These are phyloP conservation scores for Lamproptera curius DNA, from an alignment of 2,888 invertebrate species.

Conservation along the genomic window DNA sequence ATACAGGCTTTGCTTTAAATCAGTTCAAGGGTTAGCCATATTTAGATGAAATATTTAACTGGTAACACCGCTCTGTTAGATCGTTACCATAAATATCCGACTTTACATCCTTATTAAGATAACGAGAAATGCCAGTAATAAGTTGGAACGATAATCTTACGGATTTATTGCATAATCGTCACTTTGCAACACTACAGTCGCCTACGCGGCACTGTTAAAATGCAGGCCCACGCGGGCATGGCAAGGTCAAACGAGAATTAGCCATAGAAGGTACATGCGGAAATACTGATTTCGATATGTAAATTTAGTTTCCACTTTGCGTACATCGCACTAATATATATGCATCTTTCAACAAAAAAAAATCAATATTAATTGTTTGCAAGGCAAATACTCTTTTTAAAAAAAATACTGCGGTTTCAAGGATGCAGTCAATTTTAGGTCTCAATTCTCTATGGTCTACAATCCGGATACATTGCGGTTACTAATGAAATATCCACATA, in stretches of 20 bases:
- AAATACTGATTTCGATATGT: slow-evolving; percentile 2
- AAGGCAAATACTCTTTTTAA: no score
- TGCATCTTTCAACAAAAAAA: no score
- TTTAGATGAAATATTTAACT: slow-evolving; percentile 6
- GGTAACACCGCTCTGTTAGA: slow-evolving; percentile 6
- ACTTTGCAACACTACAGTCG: slow-evolving; percentile 35
- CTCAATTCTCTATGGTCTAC: no score
- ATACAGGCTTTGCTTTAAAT: not conserved
- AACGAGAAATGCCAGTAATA: slow-evolving; percentile 14
- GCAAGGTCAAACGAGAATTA: slow-evolving; percentile 19
- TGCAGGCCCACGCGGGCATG: slow-evolving; percentile 22
- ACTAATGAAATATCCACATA: no score
- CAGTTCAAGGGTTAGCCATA: slow-evolving; percentile 11
- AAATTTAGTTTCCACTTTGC: not conserved
- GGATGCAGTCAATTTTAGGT: no score
- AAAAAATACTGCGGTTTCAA: no score
- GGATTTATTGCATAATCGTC: slow-evolving; percentile 29
- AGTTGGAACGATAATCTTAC: slow-evolving; percentile 12
- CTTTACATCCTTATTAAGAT: slow-evolving; percentile 19
- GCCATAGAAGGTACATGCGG: slow-evolving; percentile 2
- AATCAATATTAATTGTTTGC: no score
- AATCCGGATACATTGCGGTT: no score
- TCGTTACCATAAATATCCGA: slow-evolving; percentile 15
- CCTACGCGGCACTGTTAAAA: slow-evolving; percentile 33
- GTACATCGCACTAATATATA: no score